phyloP scores from a whole-genome alignment of 2,797 vertebrate genomes.

The Serranus cabrilla region DNA sequence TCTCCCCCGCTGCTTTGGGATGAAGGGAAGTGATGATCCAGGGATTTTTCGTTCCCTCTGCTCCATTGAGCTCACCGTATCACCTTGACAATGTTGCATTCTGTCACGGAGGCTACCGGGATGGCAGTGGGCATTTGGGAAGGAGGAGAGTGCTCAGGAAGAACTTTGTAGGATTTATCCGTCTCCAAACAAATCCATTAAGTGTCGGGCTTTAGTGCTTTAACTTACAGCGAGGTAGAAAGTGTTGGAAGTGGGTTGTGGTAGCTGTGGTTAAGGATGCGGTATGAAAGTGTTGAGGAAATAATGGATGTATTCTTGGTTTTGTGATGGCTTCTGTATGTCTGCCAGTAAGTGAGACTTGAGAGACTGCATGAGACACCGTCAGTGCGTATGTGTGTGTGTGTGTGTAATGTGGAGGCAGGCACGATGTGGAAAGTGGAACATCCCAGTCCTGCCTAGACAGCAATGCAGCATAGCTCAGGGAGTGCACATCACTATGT shows the following conservation, averaged over 20 bases:
- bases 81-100: slow-evolving; percentile 74
- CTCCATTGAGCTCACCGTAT: slow-evolving; percentile 59
- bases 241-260: slow-evolving; percentile 36
- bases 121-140: slow-evolving; percentile 13
- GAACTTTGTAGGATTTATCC: slow-evolving; percentile 35
- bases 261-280: slow-evolving; percentile 30
- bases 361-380: not conserved
- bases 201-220: slow-evolving; percentile 1
- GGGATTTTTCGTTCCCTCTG: slow-evolving; percentile 61
- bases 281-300: not conserved
- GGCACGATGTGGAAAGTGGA: slow-evolving; percentile 39
- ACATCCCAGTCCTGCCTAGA: slow-evolving; percentile 51
- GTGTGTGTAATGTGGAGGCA: slow-evolving; percentile 37
- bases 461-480: slow-evolving; percentile 61
- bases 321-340: slow-evolving; percentile 21
- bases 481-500: slow-evolving; percentile 63
- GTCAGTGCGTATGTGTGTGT: not conserved
- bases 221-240: slow-evolving; percentile 26
- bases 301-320: slow-evolving; percentile 26
- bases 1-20: slow-evolving; percentile 68
- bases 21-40: slow-evolving; percentile 80
- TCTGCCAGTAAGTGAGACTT: slow-evolving; percentile 18
- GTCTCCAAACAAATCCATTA: slow-evolving; percentile 50
- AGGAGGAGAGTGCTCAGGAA: slow-evolving; percentile 7
- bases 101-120: slow-evolving; percentile 47